Evolutionary conservation across 2,888 invertebrate species (phyloP).

Genomic region (Gymnocheta viridis): DNA sequence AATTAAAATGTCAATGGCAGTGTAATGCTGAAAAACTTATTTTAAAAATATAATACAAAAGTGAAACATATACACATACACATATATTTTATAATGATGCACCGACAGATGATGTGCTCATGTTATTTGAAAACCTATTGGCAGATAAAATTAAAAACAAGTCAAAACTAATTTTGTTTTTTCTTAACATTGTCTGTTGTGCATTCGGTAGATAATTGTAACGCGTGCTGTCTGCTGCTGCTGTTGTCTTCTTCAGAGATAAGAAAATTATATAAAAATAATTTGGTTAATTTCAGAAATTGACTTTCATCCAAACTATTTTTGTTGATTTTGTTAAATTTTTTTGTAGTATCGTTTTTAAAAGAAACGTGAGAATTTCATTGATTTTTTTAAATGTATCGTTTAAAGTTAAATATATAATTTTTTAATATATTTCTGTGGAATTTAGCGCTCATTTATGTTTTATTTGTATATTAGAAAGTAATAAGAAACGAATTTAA

Average conservation of each 20-base stretch:
- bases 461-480: not conserved
- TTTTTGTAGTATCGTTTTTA: not conserved
- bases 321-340: not conserved
- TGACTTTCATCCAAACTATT: slow-evolving; percentile 23
- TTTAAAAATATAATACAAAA: not conserved
- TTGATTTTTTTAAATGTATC: not conserved
- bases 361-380: slow-evolving; percentile 21
- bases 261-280: slow-evolving; percentile 12
- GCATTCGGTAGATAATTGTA: not conserved
- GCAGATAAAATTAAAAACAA: not conserved
- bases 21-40: not conserved
- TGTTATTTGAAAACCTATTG: not conserved
- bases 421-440: not conserved
- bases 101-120: not conserved
- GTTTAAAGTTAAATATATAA: not conserved
- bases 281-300: not conserved
- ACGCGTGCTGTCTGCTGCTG: not conserved
- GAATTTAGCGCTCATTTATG: not conserved
- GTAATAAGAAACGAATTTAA: not conserved
- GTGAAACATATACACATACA: no score
- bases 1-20: slow-evolving; percentile 20
- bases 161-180: not conserved
- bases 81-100: not conserved
- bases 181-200: not conserved
- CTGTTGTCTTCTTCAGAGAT: not conserved